Conservation (phyloP, 1,140 invertebrate species). For the Harpegnathos saltator region DNA sequence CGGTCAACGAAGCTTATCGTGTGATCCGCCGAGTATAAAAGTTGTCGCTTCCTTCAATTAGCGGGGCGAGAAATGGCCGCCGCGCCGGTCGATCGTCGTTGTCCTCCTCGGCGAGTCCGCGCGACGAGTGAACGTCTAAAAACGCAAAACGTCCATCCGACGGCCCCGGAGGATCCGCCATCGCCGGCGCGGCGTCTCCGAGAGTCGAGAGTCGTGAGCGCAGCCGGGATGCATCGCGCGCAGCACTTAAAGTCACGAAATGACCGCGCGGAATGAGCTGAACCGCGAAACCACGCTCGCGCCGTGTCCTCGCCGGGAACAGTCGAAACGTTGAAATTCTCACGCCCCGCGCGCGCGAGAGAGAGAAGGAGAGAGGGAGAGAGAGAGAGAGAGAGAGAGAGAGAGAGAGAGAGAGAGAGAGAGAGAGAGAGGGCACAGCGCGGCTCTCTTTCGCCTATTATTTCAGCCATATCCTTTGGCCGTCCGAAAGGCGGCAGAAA, state of each 20-base stretch:
- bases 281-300: constrained; percentile 57
- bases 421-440: too few species aligned
- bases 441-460: constrained; percentile 36
- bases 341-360: constrained; percentile 30
- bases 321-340: constrained; percentile 65
- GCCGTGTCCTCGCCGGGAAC: constrained; percentile 22
- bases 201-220: constrained; percentile 21
- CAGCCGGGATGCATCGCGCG: constrained; percentile 49
- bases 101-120: constrained; percentile 54
- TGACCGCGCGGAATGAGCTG: constrained; percentile 31
- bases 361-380: too few species aligned
- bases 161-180: neutral
- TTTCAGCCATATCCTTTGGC: constrained; percentile 26
- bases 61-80: constrained; percentile 72
- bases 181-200: too few species aligned
- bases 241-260: constrained; percentile 31
- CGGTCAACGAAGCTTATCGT: constrained; percentile 69
- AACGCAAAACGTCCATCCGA: constrained; percentile 16
- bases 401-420: too few species aligned
- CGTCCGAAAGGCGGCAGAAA: neutral
- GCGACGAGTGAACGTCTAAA: constrained; percentile 67
- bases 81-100: constrained; percentile 12
- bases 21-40: constrained; percentile 71
- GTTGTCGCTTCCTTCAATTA: constrained; percentile 74
- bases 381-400: too few species aligned